Conservation (phyloP, 2,113 vertebrate genomes). For the Neopipo cinnamomea region DNA sequence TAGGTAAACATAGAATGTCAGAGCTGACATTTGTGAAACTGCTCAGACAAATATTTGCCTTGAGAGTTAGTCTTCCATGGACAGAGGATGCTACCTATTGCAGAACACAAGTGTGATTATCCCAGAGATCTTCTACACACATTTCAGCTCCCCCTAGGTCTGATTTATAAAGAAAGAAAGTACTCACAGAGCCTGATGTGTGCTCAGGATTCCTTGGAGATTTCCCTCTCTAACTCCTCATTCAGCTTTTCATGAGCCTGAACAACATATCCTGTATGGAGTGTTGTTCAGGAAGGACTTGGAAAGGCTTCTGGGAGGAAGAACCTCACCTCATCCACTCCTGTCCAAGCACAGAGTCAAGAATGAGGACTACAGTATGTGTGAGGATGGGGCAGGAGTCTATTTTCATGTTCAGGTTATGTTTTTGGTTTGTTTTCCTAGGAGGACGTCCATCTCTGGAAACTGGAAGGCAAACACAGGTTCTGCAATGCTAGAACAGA, state of each 20-base stretch:
- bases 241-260: neutral
- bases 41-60: neutral
- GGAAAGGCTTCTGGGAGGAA: conserved; percentile 31
- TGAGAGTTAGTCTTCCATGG: neutral
- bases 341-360: neutral
- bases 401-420: conserved; percentile 2
- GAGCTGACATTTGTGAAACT: neutral
- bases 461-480: conserved; percentile 99
- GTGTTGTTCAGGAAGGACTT: conserved; percentile 11
- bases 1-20: neutral
- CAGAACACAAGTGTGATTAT: conserved; percentile 21
- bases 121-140: neutral
- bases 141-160: neutral
- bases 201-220: conserved; percentile 38
- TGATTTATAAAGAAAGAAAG: conserved; percentile 25
- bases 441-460: conserved; percentile 97
- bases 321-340: neutral
- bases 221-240: conserved; percentile 30
- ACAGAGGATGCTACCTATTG: neutral
- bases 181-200: conserved; percentile 16
- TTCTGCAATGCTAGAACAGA: conserved; percentile 97
- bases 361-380: neutral
- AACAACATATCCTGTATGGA: conserved; percentile 12
- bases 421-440: conserved; percentile 70
- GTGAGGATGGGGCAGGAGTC: neutral